phyloP scores from a whole-genome alignment of 1,140 invertebrate species.

The Nebria ingens region DNA sequence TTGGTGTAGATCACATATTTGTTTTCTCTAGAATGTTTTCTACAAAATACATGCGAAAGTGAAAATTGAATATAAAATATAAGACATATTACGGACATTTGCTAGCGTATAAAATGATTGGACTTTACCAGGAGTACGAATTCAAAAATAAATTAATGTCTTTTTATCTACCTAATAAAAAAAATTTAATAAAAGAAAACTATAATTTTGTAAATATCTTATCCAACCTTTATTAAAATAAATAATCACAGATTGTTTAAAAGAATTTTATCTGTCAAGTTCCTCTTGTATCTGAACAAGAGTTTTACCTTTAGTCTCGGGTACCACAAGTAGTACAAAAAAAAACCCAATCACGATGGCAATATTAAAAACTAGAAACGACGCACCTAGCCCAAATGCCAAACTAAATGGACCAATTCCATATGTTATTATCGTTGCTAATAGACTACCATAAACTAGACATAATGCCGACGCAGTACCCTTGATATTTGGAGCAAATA shows the following conservation, averaged over 20 bases:
- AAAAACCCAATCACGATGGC: constrained; percentile 11
- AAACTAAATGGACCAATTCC: not conserved
- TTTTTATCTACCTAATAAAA: not conserved
- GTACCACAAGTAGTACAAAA: constrained; percentile 14
- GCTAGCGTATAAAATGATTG: not conserved
- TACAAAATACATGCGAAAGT: not conserved
- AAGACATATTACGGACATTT: not conserved
- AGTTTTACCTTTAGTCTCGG: constrained; percentile 16
- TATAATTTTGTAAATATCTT: not conserved
- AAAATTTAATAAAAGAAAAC: not conserved
- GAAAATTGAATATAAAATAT: not conserved
- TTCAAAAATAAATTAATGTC: too few relatives aligned
- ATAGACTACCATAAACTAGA: constrained; percentile 20
- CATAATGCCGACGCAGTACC: constrained; percentile 27
- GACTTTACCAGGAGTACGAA: too few relatives aligned
- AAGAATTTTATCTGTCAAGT: not conserved
- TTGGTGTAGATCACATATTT: not conserved
- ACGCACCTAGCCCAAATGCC: not conserved
- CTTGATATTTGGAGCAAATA: constrained; percentile 30
- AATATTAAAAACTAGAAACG: constrained; percentile 12
- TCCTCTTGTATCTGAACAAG: constrained; percentile 14
- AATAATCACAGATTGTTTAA: not conserved
- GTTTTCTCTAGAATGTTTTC: not conserved
- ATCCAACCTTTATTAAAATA: not conserved
- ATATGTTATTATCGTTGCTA: not conserved